Percentiles rank a stretch among this genome's conserved stretches.
Conservation (phyloP, 1,140 invertebrate genomes). For the Cyphomyrmex costatus region DNA sequence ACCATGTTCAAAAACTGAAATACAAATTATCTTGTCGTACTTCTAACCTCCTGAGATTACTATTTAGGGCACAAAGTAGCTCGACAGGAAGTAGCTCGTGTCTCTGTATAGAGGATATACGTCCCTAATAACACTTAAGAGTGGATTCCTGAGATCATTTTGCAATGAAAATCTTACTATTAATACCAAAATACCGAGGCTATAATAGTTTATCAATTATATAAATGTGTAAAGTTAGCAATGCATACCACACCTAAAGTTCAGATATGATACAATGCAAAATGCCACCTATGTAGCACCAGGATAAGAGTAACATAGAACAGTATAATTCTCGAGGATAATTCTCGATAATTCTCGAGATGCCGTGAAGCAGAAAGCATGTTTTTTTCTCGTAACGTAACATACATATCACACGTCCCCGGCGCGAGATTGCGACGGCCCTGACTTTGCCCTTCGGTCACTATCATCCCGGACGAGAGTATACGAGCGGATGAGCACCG, state of each 20-base stretch:
- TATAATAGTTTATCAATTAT: too few relatives aligned
- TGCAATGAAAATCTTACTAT: too few relatives aligned
- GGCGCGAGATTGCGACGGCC: constrained; percentile 57
- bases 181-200: too few relatives aligned
- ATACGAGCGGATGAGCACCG: not conserved
- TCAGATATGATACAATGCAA: too few relatives aligned
- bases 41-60: not conserved
- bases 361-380: not conserved
- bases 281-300: not conserved
- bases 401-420: not conserved
- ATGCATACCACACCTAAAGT: too few relatives aligned
- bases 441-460: constrained; percentile 73
- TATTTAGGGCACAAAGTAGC: not conserved
- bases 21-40: not conserved
- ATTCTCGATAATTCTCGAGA: not conserved
- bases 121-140: too few relatives aligned
- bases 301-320: not conserved
- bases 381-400: constrained; percentile 22
- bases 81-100: not conserved
- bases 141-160: too few relatives aligned
- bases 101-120: not conserved
- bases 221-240: too few relatives aligned
- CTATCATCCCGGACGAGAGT: constrained; percentile 57
- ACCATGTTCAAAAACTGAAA: too few relatives aligned
- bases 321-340: not conserved